Evolutionary conservation across 2,888 invertebrate species (phyloP), one percentile per base, ranked within the genome.

Genomic region (Gordius sp.): DNA sequence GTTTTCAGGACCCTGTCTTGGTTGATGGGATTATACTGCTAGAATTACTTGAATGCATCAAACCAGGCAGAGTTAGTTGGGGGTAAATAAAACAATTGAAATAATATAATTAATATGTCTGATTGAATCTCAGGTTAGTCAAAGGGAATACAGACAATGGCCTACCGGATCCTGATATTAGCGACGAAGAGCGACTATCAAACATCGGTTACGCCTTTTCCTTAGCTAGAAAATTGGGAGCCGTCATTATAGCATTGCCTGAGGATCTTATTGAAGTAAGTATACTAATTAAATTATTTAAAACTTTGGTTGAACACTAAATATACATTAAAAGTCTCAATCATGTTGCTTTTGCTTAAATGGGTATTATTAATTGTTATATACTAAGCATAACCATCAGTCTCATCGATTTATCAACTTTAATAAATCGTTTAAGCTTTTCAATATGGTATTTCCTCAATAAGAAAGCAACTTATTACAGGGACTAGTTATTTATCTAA

Each of bases 1-100:
- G 39, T 33, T 33, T 33, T n/a, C 39, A 33, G n/a, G 39, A 33
- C 39, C 39, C 39, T 8, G n/a, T 33, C n/a, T 33, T 33, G 39
- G 8, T n/a, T 33, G 39, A 33, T 33, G 39, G 39, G n/a, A 33
- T 33, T n/a, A 13, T n/a, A 13, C 8, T 33, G n/a, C n/a, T 33
- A 33, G 39, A 33, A 33, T 33, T 33, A 33, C 39, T 33, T n/a
- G 39, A 33, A n/a, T 33, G 39, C 39, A 33, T 33, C 39, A 33
- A 33, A 33, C 39, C 39, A n/a, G 39, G 39, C 8, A 8, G 39
- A 33, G 39, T 33, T 13, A 33, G 8, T 33, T 33, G 39, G 39
- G 39, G 39, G 39, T 33, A 33, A 33, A n/a, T n/a, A n/a, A n/a
- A n/a, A n/a, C n/a, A n/a, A n/a, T n/a, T n/a, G n/a, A n/a, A n/a